A percentile compares a stretch with the other conserved stretches of the same genome.
phyloP scores from a whole-genome alignment of 2,797 vertebrate species.

The Pterois miles region DNA sequence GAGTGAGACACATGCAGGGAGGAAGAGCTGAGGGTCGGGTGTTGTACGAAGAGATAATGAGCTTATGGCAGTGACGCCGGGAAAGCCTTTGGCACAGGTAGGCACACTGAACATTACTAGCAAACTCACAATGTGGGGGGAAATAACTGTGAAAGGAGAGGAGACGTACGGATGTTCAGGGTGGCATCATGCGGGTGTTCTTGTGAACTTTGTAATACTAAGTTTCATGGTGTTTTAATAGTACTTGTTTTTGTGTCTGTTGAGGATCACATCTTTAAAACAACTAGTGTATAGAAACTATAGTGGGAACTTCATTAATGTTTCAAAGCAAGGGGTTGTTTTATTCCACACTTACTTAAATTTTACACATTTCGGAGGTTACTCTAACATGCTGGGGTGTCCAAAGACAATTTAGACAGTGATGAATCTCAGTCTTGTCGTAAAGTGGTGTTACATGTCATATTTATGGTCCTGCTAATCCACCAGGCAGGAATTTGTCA shows the following conservation, averaged over 20 bases:
- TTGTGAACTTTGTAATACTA: background rate
- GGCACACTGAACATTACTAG: slow-evolving; percentile 17
- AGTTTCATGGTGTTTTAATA: background rate
- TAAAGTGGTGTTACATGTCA: background rate
- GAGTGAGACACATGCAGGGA: slow-evolving; percentile 65
- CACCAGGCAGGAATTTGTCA: background rate
- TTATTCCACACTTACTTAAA: background rate
- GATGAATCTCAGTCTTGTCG: background rate
- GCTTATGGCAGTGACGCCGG: slow-evolving; percentile 51
- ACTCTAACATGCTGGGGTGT: background rate
- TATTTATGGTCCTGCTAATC: background rate
- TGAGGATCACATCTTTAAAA: background rate
- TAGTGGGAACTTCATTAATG: background rate
- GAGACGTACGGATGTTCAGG: slow-evolving; percentile 6
- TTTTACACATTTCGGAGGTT: background rate
- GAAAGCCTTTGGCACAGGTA: slow-evolving; percentile 69
- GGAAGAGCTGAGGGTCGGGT: slow-evolving; percentile 43
- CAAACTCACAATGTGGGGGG: background rate
- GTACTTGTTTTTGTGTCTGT: background rate
- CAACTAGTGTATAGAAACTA: background rate
- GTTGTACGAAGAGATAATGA: slow-evolving; percentile 55
- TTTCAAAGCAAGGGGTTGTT: background rate
- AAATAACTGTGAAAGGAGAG: background rate
- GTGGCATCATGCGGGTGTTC: background rate
- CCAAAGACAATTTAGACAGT: background rate